Evolutionary conservation across 2,888 invertebrate species (phyloP).

Genomic region (Gymnocheta viridis): DNA sequence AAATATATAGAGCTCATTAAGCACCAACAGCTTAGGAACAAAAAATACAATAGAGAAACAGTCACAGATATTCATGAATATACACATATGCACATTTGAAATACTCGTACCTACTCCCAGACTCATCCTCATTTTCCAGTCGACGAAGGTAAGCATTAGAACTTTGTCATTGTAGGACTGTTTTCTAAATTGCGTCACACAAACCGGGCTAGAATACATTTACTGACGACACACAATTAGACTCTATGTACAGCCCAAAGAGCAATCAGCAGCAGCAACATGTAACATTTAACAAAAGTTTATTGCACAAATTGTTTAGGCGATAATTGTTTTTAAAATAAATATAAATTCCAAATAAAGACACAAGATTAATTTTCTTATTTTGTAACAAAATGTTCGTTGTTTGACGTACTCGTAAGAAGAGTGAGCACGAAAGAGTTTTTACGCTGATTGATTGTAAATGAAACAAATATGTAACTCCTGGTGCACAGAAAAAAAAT

Average conservation of each 20-base stretch:
- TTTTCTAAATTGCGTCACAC: constrained; percentile 32
- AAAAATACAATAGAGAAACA: not conserved
- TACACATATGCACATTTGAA: constrained; percentile 16
- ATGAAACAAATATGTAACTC: too few relatives aligned
- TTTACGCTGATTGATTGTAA: not conserved
- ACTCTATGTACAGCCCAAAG: not conserved
- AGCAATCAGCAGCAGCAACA: constrained; percentile 21
- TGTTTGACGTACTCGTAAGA: not conserved
- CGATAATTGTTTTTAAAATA: constrained; percentile 68
- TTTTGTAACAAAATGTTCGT: not conserved
- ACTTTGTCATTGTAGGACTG: not conserved
- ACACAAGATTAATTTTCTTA: constrained; percentile 48
- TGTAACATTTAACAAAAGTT: constrained; percentile 24
- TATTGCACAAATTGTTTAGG: constrained; percentile 58
- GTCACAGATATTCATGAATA: too few relatives aligned
- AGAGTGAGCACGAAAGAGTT: constrained; percentile 18
- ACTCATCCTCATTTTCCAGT: constrained; percentile 12
- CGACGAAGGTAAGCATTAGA: constrained; percentile 14
- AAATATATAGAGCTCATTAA: constrained; percentile 68
- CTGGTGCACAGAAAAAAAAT: too few relatives aligned
- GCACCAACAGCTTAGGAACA: constrained; percentile 41
- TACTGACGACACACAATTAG: not conserved
- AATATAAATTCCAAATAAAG: constrained; percentile 55
- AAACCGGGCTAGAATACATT: not conserved
- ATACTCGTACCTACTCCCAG: not conserved